phyloP scores from a whole-genome alignment of 2,797 vertebrate species.

The Myotis findleyi region DNA sequence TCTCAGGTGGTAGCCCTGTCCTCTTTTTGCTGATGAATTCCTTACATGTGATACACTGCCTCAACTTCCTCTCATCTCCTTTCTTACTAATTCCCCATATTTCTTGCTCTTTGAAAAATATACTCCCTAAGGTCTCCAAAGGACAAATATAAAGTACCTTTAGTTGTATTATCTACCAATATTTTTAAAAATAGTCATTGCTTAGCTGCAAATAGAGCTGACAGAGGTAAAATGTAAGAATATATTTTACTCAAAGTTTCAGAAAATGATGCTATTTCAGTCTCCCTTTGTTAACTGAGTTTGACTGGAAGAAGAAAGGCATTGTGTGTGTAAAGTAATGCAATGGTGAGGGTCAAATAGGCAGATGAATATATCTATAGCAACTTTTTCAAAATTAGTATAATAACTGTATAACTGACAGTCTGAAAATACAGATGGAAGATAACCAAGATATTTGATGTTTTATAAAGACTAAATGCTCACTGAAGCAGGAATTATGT shows the following conservation, averaged over 20 bases:
- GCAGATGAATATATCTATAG: background rate
- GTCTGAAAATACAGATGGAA: background rate
- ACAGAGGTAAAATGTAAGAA: background rate
- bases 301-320: background rate
- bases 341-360: background rate
- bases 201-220: background rate
- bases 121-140: background rate
- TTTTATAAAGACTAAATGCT: conserved; percentile 40
- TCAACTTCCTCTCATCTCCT: background rate
- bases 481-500: background rate
- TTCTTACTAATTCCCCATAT: background rate
- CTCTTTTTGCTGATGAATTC: background rate
- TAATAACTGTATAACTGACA: background rate
- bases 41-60: background rate
- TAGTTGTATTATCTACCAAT: background rate
- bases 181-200: background rate
- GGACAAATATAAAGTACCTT: background rate
- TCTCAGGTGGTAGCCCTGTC: rapidly evolving
- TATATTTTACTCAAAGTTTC: background rate
- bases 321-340: background rate
- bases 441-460: background rate
- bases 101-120: background rate
- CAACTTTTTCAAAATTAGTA: background rate
- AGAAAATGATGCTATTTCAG: background rate
- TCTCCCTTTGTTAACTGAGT: background rate